Conservation (phyloP, 2,888 invertebrate species). For the Tiphia femorata region DNA sequence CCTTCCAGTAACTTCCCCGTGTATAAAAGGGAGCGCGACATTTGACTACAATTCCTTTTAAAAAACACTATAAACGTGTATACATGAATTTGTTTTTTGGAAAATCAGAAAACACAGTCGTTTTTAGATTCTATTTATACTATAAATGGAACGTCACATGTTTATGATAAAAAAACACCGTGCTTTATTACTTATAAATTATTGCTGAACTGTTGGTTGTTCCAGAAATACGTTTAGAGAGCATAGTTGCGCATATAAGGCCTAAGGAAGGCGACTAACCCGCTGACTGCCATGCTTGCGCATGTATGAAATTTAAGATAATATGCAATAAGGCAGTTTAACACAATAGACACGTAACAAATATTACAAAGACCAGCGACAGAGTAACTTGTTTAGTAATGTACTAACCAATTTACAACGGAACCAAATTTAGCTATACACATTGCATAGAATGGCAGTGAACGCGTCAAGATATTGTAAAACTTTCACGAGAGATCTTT, state of each 20-base stretch:
- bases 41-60: conserved; percentile 2
- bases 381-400: not conserved
- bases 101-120: conserved; percentile 7
- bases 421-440: conserved; percentile 29
- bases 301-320: conserved; percentile 16
- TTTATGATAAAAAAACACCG: conserved; percentile 12
- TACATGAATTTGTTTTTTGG: not conserved
- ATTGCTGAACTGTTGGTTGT: conserved; percentile 10
- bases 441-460: conserved; percentile 50
- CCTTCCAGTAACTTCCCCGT: conserved; percentile 6
- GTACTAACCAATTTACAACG: conserved; percentile 21
- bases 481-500: conserved; percentile 40
- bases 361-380: not conserved
- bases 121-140: conserved; percentile 13
- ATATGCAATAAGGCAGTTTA: conserved; percentile 7
- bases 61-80: conserved; percentile 6
- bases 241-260: conserved; percentile 14
- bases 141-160: conserved; percentile 21
- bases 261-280: conserved; percentile 27
- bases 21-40: conserved; percentile 19
- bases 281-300: conserved; percentile 45
- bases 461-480: conserved; percentile 44
- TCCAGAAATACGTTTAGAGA: conserved; percentile 20
- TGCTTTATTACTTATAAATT: conserved; percentile 12
- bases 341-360: conserved; percentile 13